Conservation (phyloP, 2,113 vertebrate species). For the rat (Rattus norvegicus) region DNA sequence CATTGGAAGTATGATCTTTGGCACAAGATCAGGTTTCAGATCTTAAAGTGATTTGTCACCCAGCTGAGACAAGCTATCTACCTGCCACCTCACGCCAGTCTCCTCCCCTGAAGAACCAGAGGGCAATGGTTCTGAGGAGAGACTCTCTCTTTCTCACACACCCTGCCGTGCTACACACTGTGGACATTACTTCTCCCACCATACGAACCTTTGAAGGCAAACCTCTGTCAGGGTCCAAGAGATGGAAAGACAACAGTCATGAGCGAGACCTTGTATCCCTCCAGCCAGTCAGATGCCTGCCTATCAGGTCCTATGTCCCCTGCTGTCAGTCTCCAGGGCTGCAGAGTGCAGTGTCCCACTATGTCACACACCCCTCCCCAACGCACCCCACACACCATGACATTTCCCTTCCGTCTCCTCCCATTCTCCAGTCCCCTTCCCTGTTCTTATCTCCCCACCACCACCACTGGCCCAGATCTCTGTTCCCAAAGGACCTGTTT, state of each 20-base stretch:
- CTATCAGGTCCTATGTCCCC: slow-evolving; percentile 17
- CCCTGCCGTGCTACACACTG: neutral
- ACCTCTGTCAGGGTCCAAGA: slow-evolving; percentile 39
- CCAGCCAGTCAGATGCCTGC: slow-evolving; percentile 17
- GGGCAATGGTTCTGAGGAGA: neutral
- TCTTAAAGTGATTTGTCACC: neutral
- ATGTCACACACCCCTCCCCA: neutral
- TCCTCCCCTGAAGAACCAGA: slow-evolving; percentile 46
- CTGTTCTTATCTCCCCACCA: neutral
- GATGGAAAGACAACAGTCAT: neutral
- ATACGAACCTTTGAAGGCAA: slow-evolving; percentile 9
- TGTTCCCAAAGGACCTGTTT: slow-evolving; percentile 62
- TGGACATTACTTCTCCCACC: slow-evolving; percentile 1
- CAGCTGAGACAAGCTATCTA: neutral
- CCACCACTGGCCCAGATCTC: slow-evolving; percentile 50
- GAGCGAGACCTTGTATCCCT: neutral
- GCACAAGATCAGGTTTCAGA: slow-evolving; percentile 41
- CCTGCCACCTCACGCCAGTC: neutral
- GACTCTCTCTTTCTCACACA: neutral
- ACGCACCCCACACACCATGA: neutral
- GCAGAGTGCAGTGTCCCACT: slow-evolving; percentile 42
- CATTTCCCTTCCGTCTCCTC: slow-evolving; percentile 31
- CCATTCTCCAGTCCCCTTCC: slow-evolving; percentile 10
- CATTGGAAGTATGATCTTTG: neutral
- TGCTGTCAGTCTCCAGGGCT: slow-evolving; percentile 51